Percentiles rank a stretch among this genome's conserved stretches.
Evolutionary conservation across 2,113 vertebrate genomes (phyloP).

Genomic region (Cygnus atratus): DNA sequence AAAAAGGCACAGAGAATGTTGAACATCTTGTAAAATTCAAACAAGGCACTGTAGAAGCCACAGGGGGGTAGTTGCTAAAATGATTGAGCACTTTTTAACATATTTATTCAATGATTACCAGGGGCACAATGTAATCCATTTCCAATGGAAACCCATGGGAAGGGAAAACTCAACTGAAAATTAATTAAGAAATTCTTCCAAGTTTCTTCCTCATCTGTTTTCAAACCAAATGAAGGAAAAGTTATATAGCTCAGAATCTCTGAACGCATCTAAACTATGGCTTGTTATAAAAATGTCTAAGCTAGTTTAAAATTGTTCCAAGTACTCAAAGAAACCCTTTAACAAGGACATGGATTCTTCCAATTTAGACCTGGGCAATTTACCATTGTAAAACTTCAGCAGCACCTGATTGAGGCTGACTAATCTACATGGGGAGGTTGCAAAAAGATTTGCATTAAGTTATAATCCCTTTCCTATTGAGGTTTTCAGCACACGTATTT

Average conservation of each 20-base stretch:
- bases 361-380: not conserved
- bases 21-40: constrained; percentile 66
- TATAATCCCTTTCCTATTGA: not conserved
- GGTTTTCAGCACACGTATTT: not conserved
- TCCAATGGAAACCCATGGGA: not conserved
- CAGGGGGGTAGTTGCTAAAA: constrained; percentile 38
- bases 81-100: constrained; percentile 49
- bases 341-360: not conserved
- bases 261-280: not conserved
- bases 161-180: not conserved
- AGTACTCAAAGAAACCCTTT: not conserved
- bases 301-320: not conserved
- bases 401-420: not conserved
- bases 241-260: not conserved
- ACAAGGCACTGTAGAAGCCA: constrained; percentile 25
- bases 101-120: constrained; percentile 60
- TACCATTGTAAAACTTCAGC: fast-evolving
- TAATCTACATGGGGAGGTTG: not conserved
- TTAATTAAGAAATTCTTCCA: not conserved
- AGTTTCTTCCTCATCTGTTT: not conserved
- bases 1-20: constrained; percentile 60
- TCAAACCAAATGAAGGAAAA: not conserved
- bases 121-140: not conserved
- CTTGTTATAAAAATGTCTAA: not conserved
- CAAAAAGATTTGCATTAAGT: not conserved